Conservation (phyloP, 2,797 vertebrate genomes). For the Mormyrops attenuatus region DNA sequence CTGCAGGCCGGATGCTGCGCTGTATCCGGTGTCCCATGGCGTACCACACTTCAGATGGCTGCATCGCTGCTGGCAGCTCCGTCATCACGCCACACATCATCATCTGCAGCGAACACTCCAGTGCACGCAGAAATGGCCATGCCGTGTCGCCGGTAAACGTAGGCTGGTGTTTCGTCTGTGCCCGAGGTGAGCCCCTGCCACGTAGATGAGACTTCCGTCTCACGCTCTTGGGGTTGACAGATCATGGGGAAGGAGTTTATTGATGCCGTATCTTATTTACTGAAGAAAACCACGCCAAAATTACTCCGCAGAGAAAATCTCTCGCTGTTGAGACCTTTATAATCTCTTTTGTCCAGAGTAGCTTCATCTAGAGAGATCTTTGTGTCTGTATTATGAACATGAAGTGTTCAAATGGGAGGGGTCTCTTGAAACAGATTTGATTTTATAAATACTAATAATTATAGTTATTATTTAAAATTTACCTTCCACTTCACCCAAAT, state of each 20-base stretch:
- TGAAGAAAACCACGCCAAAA: background rate
- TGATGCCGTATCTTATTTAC: background rate
- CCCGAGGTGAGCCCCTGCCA: conserved; percentile 78
- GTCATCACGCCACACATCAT: conserved; percentile 83
- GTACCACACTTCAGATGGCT: conserved; percentile 87
- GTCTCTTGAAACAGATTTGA: background rate
- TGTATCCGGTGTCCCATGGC: conserved; percentile 90
- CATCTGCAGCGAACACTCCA: conserved; percentile 92
- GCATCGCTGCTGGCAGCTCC: conserved; percentile 87
- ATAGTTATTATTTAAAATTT: background rate
- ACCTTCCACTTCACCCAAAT: background rate
- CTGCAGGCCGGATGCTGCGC: conserved; percentile 87
- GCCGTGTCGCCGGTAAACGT: conserved; percentile 88
- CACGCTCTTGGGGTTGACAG: background rate
- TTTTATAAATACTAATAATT: background rate
- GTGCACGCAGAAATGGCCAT: conserved; percentile 75
- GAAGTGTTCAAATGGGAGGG: background rate
- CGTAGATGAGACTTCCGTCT: background rate
- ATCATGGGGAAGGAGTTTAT: background rate
- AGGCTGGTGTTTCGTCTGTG: conserved; percentile 99
- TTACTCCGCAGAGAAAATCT: too few species aligned
- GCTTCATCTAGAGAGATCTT: background rate
- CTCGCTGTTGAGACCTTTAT: background rate
- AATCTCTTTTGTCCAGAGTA: background rate
- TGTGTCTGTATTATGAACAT: background rate